Percentiles rank a stretch among this genome's conserved stretches.
phyloP scores from a whole-genome alignment of 2,113 vertebrate genomes.

The Pseudorhombus dupliciocellatus region DNA sequence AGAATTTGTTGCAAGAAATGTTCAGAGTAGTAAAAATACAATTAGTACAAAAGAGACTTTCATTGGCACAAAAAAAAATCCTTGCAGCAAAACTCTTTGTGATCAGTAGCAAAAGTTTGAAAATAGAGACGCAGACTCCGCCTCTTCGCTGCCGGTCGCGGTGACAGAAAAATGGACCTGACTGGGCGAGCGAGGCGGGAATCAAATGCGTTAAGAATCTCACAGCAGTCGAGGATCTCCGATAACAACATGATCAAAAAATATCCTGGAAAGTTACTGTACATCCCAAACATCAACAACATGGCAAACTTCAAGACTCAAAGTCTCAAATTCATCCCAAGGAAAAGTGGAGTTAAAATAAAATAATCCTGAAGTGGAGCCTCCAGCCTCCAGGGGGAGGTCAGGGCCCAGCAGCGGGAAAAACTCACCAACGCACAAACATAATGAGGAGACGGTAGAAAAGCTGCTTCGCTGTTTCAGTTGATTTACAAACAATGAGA shows the following conservation, averaged over 20 bases:
- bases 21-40: conserved; percentile 76
- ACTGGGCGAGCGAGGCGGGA: no score
- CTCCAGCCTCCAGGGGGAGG: no score
- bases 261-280: conserved; percentile 4
- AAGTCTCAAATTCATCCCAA: background rate
- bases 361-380: conserved; percentile 11
- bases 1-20: conserved; percentile 14
- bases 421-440: background rate
- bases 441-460: conserved; percentile 13
- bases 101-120: conserved; percentile 76
- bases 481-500: background rate
- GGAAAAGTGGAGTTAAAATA: conserved; percentile 11
- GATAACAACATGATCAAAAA: background rate
- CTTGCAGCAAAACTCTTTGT: conserved; percentile 63
- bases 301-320: conserved; percentile 51
- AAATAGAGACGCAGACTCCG: conserved; percentile 15
- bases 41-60: conserved; percentile 71
- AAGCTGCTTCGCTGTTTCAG: background rate
- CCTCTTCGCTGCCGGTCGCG: background rate
- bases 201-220: conserved; percentile 7
- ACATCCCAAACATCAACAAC: background rate
- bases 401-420: no score
- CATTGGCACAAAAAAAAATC: conserved; percentile 69
- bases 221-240: conserved; percentile 27
- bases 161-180: background rate